These are phyloP conservation scores for Molossus molossus DNA, from an alignment of 2,797 vertebrate species.

Conservation along the genomic window DNA sequence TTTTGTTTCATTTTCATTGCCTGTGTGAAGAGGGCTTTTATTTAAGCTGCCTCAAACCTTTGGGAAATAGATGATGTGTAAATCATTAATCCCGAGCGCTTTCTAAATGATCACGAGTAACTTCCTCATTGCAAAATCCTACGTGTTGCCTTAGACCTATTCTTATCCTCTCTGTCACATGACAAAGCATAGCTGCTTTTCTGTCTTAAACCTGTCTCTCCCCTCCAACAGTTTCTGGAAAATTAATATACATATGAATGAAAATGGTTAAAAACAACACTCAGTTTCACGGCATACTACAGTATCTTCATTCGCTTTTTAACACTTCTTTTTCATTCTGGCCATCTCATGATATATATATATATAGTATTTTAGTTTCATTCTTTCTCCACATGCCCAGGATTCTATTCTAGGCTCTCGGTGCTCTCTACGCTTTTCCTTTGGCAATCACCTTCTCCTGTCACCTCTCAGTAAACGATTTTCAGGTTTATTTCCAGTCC, in stretches of 20 bases:
- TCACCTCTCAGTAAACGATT: background rate
- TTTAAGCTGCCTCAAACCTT: slow-evolving; percentile 58
- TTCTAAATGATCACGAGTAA: slow-evolving; percentile 19
- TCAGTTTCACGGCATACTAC: background rate
- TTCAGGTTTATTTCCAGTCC: slow-evolving; percentile 41
- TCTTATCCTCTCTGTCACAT: background rate
- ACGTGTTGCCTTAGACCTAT: background rate
- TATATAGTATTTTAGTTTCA: background rate
- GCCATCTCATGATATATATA: background rate
- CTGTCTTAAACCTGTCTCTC: background rate
- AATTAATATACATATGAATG: background rate
- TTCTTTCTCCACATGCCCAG: background rate
- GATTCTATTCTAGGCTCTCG: background rate
- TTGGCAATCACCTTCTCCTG: background rate
- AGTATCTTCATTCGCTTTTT: background rate
- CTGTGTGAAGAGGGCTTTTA: slow-evolving; percentile 53
- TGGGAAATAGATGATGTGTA: slow-evolving; percentile 57
- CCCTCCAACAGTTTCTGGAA: background rate
- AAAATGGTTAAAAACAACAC: background rate
- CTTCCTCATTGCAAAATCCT: slow-evolving; percentile 50
- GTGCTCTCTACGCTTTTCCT: background rate
- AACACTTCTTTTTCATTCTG: background rate
- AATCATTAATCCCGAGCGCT: slow-evolving; percentile 68
- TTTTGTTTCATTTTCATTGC: slow-evolving; percentile 44
- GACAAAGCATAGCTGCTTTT: background rate